Conservation (phyloP, 2,113 vertebrate genomes). For the Ceuthmochares aereus region DNA sequence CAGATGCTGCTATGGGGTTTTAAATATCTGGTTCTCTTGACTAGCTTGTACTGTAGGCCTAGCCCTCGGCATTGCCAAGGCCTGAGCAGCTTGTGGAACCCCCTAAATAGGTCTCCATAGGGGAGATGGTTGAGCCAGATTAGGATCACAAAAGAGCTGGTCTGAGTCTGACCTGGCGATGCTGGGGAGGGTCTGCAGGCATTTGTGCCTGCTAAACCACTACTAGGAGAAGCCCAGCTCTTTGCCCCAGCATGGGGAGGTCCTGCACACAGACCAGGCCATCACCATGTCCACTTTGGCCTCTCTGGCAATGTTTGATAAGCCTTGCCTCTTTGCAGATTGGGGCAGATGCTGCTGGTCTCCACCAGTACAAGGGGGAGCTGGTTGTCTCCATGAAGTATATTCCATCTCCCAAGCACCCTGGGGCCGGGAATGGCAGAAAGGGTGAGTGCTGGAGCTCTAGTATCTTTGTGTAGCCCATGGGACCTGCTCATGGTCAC, state of each 20-base stretch:
- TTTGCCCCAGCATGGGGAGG: background rate
- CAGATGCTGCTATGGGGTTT: background rate
- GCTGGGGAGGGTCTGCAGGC: background rate
- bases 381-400: constrained; percentile 94
- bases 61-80: background rate
- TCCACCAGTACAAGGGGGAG: constrained; percentile 86
- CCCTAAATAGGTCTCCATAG: background rate
- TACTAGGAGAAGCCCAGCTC: background rate
- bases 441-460: constrained; percentile 71
- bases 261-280: background rate
- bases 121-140: background rate
- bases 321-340: constrained; percentile 44
- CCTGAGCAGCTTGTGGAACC: background rate
- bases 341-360: constrained; percentile 45
- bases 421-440: constrained; percentile 56
- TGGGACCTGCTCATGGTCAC: rapidly evolving
- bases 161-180: background rate
- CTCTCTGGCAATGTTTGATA: background rate
- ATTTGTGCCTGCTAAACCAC: background rate
- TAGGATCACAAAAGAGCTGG: background rate
- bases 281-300: rapidly evolving
- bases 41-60: background rate
- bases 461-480: background rate
- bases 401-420: constrained; percentile 79
- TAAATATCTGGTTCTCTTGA: background rate